Base-by-base conservation (phyloP, 2,113 vertebrate genomes). In the Epinephelus lanceolatus region DNA sequence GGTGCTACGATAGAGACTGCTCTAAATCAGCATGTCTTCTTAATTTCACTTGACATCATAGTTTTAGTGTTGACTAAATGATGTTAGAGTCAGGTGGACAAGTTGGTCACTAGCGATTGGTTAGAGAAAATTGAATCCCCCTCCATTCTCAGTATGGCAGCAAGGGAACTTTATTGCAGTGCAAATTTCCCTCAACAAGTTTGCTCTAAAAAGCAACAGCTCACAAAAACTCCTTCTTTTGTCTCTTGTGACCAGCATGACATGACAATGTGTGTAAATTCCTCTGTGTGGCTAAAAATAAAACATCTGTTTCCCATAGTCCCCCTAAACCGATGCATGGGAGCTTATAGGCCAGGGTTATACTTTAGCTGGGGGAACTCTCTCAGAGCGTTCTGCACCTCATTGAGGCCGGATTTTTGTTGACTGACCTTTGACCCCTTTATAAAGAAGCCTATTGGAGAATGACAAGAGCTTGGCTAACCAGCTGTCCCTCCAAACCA, bases 271-370 rank as follows among this genome's bases (percentile, higher is more conserved):
- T 68, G 85, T 89, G 91, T 87, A 84, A 84, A 90, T 90, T 89
- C 84, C 69, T 72, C 69, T 61, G 33, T 6, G 19, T 0, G 12
- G 62, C 76, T 86, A 85, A 85, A 92, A 89, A 93, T 86, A 90
- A 77, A 86, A 88, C 84, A 89, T 92, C 82, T 89, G 92, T 75
- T 93, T 93, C 90, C 73, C 87, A 91, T 90, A 87, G 86, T 63
- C 85, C 33, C 60, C 63, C 61, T 37, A 4, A 71, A 81, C 59
- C 49, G 61, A 86, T 45, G 76, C 86, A 87, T 81, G 78, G 61
- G 71, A 90, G 53, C 66, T 55, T 83, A 83, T 73, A 78, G 80
- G 49, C 14, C 59, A 27, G 70, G 33, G 47, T 56, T 53, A 57
- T 67, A 40, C 78, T 84, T 70, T 18, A 68, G 59, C 59, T 56